Evolutionary conservation across 2,797 vertebrate genomes (phyloP).

Genomic region (Basileuterus tristriatus): DNA sequence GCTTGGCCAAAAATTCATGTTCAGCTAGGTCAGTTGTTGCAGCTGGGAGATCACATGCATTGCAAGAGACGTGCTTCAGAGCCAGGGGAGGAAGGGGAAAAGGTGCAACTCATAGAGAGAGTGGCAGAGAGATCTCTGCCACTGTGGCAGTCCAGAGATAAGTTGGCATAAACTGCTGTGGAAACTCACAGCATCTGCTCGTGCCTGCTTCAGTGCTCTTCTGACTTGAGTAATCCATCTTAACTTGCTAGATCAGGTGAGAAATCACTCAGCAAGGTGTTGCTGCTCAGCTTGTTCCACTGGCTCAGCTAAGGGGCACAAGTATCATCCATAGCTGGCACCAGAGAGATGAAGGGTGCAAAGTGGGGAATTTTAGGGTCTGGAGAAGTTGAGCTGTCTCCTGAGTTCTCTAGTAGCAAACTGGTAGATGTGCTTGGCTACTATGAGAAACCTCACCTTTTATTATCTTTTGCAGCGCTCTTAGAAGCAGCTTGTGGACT

Average conservation of each 20-base stretch:
- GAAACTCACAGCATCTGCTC: background rate
- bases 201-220: background rate
- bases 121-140: background rate
- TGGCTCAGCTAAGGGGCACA: background rate
- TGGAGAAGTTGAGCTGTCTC: background rate
- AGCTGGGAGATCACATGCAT: fast-evolving
- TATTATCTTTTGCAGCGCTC: background rate
- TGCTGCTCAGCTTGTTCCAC: background rate
- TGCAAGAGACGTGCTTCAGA: fast-evolving
- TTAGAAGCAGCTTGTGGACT: background rate
- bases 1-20: background rate
- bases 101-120: background rate
- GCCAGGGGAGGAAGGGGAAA: background rate
- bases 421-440: background rate
- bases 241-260: background rate
- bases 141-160: background rate
- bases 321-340: fast-evolving
- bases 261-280: conserved; percentile 27
- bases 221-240: background rate
- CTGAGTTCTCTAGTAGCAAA: background rate
- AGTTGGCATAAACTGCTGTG: background rate
- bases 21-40: background rate
- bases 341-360: background rate
- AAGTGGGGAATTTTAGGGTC: background rate
- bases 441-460: background rate